Base-by-base conservation (phyloP, 2,888 invertebrate species). In the Brachyptera risi region DNA sequence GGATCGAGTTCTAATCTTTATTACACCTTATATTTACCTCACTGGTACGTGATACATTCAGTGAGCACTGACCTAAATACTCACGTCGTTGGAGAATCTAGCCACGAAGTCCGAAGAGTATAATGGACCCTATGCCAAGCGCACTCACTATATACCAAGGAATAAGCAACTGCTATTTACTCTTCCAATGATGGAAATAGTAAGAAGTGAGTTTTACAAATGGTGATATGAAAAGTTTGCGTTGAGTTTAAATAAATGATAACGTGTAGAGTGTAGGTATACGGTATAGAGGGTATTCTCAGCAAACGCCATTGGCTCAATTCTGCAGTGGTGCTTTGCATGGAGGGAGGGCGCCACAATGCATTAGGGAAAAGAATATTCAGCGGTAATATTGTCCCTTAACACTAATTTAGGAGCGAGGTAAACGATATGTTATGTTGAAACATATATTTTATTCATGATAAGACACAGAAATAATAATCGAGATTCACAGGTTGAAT, bases 201-300 rank as follows among this genome's bases (percentile, higher is more conserved):
- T 4, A 40, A n/a, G 17, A 11, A 11, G 40, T n/a, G 24, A 47
- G 21, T 47, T 51, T 51, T 31, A 51, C 31, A 51, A 51, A 51
- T 51, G 15, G 51, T 35, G 51, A 51, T 51, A 51, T 31, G 51
- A 51, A 51, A 51, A 51, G 31, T 51, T 51, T 51, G 51, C 15
- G 35, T 21, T 23, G 47, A n/a, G 47, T 47, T 47, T 47, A 47
- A 47, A 47, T 47, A 47, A 47, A 47, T 47, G n/a, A 47, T 47
- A 13, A n/a, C 23, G n/a, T 47, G 19, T 47, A 21, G 47, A 24
- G 19, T n/a, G 47, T 17, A 31, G 31, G 31, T 31, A 31, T 31
- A 31, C 31, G 7, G n/a, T n/a, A n/a, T n/a, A n/a, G 5, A 31
- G 31, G 31, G 5, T 31, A 11, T n/a, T n/a, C 31, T 11, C 31